Conservation (phyloP, 2,113 vertebrate genomes). For the Talpa occidentalis region DNA sequence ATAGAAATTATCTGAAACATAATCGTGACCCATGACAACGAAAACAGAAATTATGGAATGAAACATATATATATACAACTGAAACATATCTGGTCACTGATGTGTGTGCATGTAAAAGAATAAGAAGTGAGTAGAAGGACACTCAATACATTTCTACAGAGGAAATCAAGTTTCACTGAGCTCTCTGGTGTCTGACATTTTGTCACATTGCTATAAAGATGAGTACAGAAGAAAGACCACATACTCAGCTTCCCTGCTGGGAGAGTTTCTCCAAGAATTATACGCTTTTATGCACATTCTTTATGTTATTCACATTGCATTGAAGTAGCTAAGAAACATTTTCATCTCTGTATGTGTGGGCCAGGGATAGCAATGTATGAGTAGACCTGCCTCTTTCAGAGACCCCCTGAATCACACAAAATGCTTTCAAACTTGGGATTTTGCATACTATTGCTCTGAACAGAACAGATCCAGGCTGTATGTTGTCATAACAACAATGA, state of each 20-base stretch:
- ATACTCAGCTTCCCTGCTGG: constrained; percentile 34
- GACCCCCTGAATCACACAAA: constrained; percentile 39
- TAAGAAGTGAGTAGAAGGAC: background rate
- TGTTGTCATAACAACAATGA: constrained; percentile 88
- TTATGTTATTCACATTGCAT: constrained; percentile 14
- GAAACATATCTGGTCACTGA: fast-evolving
- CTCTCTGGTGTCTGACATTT: background rate
- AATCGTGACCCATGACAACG: background rate
- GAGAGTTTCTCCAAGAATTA: background rate
- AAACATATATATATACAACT: background rate
- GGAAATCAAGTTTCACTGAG: background rate
- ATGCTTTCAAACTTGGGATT: constrained; percentile 66
- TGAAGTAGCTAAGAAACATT: constrained; percentile 43
- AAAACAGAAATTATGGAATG: background rate
- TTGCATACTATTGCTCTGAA: constrained; percentile 55
- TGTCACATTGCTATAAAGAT: background rate
- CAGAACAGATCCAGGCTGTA: constrained; percentile 64
- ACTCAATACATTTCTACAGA: background rate
- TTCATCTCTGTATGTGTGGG: constrained; percentile 16
- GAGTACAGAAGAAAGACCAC: background rate
- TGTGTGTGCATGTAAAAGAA: background rate
- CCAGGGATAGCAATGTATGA: background rate
- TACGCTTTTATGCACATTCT: background rate
- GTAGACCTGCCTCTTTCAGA: constrained; percentile 32
- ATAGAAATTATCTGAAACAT: background rate